Evolutionary conservation across 2,113 vertebrate species (phyloP).

Genomic region (Paramormyrops kingsleyae): DNA sequence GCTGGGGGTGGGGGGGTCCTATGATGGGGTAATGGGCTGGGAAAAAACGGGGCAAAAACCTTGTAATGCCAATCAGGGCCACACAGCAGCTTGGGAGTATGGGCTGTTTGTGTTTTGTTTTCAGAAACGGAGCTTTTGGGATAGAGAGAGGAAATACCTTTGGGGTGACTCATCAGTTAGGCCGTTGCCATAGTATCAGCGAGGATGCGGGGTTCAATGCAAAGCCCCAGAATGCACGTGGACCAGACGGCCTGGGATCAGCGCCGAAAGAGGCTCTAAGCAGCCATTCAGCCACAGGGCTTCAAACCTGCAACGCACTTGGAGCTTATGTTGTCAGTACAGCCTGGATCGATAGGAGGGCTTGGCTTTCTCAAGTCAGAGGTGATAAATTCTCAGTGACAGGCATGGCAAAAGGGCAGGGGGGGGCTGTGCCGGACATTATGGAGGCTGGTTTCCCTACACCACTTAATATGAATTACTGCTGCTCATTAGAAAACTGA

Average conservation of each 20-base stretch:
- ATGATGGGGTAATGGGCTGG: not conserved
- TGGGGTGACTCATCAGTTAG: constrained; percentile 57
- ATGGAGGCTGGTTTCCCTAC: not conserved
- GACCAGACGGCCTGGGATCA: constrained; percentile 16
- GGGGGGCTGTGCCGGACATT: not conserved
- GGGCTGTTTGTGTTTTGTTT: not conserved
- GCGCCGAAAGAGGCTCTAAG: constrained; percentile 30
- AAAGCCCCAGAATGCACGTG: constrained; percentile 29
- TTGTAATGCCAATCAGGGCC: not conserved
- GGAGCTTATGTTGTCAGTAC: not conserved
- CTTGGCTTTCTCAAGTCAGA: constrained; percentile 3
- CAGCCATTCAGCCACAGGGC: not conserved
- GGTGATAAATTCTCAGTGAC: constrained; percentile 31
- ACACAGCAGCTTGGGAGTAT: not conserved
- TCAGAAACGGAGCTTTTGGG: constrained; percentile 4
- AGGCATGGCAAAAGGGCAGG: constrained; percentile 15
- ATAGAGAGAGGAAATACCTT: constrained; percentile 50
- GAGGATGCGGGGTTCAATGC: constrained; percentile 45
- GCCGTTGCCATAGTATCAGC: constrained; percentile 57
- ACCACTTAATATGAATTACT: not conserved
- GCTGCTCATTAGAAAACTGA: not conserved
- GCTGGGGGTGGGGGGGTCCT: not conserved
- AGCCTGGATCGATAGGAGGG: constrained; percentile 16
- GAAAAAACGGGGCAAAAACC: not conserved
- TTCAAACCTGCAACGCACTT: not conserved